phyloP scores from a whole-genome alignment of 2,888 invertebrate genomes.

The Esperia sulphurella region DNA sequence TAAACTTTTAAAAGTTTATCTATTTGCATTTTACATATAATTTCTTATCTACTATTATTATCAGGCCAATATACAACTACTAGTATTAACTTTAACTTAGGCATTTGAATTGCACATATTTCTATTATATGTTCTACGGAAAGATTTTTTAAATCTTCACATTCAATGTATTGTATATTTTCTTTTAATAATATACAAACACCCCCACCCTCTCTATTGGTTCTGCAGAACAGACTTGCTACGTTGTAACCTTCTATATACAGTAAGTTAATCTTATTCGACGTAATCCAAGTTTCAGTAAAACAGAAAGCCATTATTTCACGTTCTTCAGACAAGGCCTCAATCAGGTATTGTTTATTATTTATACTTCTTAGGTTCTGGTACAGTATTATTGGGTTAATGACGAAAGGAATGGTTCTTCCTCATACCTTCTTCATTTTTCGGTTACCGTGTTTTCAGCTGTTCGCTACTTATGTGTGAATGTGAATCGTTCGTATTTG shows the following conservation, averaged over 20 bases:
- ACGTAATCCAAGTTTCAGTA: background rate
- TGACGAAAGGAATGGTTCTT: background rate
- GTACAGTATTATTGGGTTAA: background rate
- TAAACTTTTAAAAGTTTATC: too few species aligned
- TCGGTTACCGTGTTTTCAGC: too few species aligned
- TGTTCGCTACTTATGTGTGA: too few species aligned
- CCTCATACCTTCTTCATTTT: too few species aligned
- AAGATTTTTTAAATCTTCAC: background rate
- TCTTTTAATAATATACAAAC: background rate
- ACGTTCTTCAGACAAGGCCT: background rate
- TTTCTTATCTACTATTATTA: too few species aligned
- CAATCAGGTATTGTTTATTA: background rate
- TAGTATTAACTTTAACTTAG: background rate
- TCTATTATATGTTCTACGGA: background rate
- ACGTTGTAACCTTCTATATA: background rate
- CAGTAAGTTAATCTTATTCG: background rate
- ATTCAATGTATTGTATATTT: background rate
- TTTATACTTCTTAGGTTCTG: background rate
- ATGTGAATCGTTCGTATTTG: too few species aligned
- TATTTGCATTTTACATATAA: too few species aligned
- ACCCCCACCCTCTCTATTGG: background rate
- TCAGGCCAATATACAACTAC: background rate
- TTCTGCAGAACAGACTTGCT: background rate
- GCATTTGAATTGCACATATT: background rate
- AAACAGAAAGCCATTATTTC: background rate